These are phyloP conservation scores for Cyprinodon variegatus DNA, from an alignment of 2,113 vertebrate genomes.

Conservation along the genomic window DNA sequence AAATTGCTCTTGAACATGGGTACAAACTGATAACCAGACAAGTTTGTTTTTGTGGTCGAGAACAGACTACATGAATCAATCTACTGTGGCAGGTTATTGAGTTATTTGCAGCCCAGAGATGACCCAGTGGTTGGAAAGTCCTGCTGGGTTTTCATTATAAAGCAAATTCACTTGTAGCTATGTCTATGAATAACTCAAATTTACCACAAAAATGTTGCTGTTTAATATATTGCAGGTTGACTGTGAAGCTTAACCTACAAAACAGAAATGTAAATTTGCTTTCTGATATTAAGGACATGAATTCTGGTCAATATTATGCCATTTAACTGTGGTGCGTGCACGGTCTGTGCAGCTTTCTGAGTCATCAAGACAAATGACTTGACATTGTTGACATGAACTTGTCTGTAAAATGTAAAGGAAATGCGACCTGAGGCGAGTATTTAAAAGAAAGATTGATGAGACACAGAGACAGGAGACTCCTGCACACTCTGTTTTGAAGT, in stretches of 20 bases:
- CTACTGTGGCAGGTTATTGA: too few species aligned
- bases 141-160: too few species aligned
- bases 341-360: slow-evolving; percentile 3
- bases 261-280: background rate
- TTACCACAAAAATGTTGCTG: background rate
- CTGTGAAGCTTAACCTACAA: background rate
- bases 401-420: slow-evolving; percentile 28
- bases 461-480: background rate
- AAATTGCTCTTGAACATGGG: background rate
- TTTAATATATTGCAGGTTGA: background rate
- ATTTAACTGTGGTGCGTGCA: background rate
- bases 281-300: background rate
- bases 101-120: too few species aligned
- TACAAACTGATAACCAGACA: background rate
- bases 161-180: too few species aligned
- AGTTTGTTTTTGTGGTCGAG: background rate
- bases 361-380: slow-evolving; percentile 12
- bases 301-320: background rate
- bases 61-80: too few species aligned
- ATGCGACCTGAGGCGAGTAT: slow-evolving; percentile 13
- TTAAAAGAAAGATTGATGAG: background rate
- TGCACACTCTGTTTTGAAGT: background rate
- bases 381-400: slow-evolving; percentile 18
- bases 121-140: too few species aligned
- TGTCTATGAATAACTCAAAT: background rate